Conservation (phyloP, 2,797 vertebrate genomes). For the Coluber constrictor region DNA sequence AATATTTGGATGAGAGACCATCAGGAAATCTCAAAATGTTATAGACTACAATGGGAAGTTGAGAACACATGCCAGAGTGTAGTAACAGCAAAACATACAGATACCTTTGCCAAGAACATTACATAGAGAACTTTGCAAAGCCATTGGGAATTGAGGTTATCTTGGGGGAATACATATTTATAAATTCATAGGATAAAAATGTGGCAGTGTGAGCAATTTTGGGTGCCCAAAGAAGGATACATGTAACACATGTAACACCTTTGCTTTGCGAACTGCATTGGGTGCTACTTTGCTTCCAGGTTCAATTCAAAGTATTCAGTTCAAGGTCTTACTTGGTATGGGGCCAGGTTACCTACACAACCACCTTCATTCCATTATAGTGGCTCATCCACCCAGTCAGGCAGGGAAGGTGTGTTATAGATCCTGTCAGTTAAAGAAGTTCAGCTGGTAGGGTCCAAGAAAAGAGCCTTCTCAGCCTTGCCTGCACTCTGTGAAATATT, state of each 20-base stretch:
- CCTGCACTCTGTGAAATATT: neutral
- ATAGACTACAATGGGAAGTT: neutral
- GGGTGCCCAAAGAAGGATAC: neutral
- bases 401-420: neutral
- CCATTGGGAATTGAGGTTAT: neutral
- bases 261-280: neutral
- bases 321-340: neutral
- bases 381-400: neutral
- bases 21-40: neutral
- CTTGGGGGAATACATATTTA: neutral
- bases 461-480: neutral
- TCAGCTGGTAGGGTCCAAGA: neutral
- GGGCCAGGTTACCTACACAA: neutral
- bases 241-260: neutral
- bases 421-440: neutral
- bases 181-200: neutral
- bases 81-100: neutral
- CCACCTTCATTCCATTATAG: neutral
- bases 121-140: neutral
- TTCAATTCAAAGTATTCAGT: neutral
- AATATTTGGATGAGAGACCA: neutral
- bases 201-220: neutral
- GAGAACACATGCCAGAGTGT: neutral
- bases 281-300: neutral
- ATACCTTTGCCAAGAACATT: neutral